Evolutionary conservation across 2,113 vertebrate genomes (phyloP).

Genomic region (Mugil cephalus): DNA sequence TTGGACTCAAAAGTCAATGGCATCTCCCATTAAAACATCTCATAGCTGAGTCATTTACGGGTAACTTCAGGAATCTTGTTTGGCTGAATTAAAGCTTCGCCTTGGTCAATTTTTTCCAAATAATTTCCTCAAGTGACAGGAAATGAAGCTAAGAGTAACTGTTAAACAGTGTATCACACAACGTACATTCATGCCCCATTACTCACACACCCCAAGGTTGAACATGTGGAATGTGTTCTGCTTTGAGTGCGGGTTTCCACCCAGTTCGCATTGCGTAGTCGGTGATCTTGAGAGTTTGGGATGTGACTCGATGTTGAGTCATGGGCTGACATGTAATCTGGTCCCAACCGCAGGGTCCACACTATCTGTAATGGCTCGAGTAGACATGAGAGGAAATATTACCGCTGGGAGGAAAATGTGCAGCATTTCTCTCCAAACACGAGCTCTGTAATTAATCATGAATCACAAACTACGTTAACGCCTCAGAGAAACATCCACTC

Average conservation of each 20-base stretch:
- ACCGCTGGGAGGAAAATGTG: conserved; percentile 29
- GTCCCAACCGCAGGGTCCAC: conserved; percentile 1
- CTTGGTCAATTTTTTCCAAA: conserved; percentile 30
- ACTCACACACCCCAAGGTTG: conserved; percentile 45
- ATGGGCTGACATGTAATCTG: conserved; percentile 31
- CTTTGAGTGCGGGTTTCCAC: conserved; percentile 42
- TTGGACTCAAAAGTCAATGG: too few relatives aligned
- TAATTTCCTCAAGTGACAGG: conserved; percentile 53
- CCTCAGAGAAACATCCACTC: neutral
- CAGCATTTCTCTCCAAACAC: conserved; percentile 42
- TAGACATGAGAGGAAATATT: conserved; percentile 36
- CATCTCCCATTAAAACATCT: neutral
- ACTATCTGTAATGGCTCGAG: conserved; percentile 9
- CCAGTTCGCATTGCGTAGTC: conserved; percentile 49
- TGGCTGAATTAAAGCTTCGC: conserved; percentile 28
- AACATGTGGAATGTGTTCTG: conserved; percentile 50
- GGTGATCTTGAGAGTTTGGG: conserved; percentile 11
- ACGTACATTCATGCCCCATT: conserved; percentile 41
- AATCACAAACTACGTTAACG: conserved; percentile 13
- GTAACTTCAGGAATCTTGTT: conserved; percentile 30
- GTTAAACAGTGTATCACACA: conserved; percentile 29
- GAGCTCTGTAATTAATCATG: neutral
- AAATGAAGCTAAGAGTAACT: conserved; percentile 46
- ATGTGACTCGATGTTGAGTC: conserved; percentile 53
- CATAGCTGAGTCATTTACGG: neutral